A percentile compares a stretch with the other conserved stretches of the same genome.
phyloP scores from a whole-genome alignment of 2,888 invertebrate genomes.

The Pecten maximus region DNA sequence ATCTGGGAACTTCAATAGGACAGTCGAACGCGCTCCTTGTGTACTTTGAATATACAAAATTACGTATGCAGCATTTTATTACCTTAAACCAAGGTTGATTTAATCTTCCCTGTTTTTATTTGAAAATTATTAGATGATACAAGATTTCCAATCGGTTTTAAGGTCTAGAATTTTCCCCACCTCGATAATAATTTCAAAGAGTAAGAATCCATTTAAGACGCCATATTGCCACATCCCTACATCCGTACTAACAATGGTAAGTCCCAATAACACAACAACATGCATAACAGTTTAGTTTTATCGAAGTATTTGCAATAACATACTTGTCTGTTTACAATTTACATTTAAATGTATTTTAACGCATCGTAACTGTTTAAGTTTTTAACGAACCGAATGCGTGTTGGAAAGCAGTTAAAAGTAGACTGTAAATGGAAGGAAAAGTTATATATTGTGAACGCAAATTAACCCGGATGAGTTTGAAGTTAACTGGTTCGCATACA shows the following conservation, averaged over 20 bases:
- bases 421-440: not conserved
- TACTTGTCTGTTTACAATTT: not conserved
- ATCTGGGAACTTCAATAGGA: not conserved
- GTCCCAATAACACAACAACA: not conserved
- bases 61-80: not conserved
- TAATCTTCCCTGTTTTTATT: not conserved
- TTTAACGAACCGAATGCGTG: not conserved
- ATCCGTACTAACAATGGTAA: not conserved
- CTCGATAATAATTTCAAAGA: not conserved
- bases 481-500: not conserved
- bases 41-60: not conserved
- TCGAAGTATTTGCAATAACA: not conserved
- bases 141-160: not conserved
- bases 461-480: not conserved
- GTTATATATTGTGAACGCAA: not conserved
- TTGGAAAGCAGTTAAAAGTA: not conserved
- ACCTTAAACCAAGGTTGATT: not conserved
- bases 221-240: not conserved
- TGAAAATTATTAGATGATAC: not conserved
- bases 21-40: not conserved
- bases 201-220: not conserved
- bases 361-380: not conserved
- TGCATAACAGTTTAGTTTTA: not conserved
- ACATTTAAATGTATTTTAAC: not conserved
- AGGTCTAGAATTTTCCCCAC: not conserved